Evolutionary conservation across 2,888 invertebrate species (phyloP).

Genomic region (Neria commutata): DNA sequence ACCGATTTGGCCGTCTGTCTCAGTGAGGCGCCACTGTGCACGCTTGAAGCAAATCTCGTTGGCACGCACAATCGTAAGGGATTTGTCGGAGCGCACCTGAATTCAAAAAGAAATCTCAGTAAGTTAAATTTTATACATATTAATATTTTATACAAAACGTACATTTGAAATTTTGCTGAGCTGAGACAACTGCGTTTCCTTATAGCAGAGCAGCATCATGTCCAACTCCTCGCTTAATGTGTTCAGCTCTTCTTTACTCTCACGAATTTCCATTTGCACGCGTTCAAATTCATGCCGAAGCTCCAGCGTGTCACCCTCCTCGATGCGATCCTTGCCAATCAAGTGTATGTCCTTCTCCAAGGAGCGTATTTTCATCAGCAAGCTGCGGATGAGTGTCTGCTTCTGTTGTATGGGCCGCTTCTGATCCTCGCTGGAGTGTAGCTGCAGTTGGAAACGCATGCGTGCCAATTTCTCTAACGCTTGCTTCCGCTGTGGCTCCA

Average conservation of each 20-base stretch:
- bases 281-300: slow-evolving; percentile 74
- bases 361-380: slow-evolving; percentile 81
- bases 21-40: slow-evolving; percentile 97
- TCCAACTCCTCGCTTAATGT: slow-evolving; percentile 91
- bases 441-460: slow-evolving; percentile 92
- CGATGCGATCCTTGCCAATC: slow-evolving; percentile 79
- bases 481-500: slow-evolving; percentile 93
- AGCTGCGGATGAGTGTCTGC: slow-evolving; percentile 78
- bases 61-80: slow-evolving; percentile 78
- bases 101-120: background rate
- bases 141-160: slow-evolving; percentile 5
- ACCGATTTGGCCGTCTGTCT: slow-evolving; percentile 96
- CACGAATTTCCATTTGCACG: slow-evolving; percentile 72
- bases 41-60: slow-evolving; percentile 98
- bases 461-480: slow-evolving; percentile 83
- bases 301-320: slow-evolving; percentile 68
- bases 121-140: background rate
- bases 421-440: slow-evolving; percentile 91
- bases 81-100: slow-evolving; percentile 68
- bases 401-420: slow-evolving; percentile 88
- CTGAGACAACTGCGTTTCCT: slow-evolving; percentile 74
- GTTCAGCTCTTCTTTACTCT: slow-evolving; percentile 87
- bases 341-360: slow-evolving; percentile 90
- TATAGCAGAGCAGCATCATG: slow-evolving; percentile 92
- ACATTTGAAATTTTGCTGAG: slow-evolving; percentile 68